A percentile compares a stretch with the other conserved stretches of the same genome.
These are phyloP conservation scores for Anagrus nilaparvatae DNA, from an alignment of 1,140 invertebrate genomes.

Conservation along the genomic window DNA sequence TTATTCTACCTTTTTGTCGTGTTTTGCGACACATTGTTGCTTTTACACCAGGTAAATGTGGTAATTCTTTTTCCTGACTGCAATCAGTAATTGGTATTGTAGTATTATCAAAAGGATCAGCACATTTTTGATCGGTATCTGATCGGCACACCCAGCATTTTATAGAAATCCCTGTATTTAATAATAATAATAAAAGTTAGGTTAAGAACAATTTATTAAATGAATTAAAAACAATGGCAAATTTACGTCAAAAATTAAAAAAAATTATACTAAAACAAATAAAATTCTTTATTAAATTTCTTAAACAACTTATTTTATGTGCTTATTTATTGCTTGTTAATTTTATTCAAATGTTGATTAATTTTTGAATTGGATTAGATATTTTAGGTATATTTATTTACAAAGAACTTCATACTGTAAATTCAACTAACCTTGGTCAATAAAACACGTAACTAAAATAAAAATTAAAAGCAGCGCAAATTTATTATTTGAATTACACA, in stretches of 20 bases:
- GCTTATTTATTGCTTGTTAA: neutral
- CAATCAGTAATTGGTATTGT: constrained; percentile 82
- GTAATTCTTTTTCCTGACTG: constrained; percentile 50
- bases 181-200: constrained; percentile 1
- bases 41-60: constrained; percentile 57
- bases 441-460: constrained; percentile 8
- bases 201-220: neutral
- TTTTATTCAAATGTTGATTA: constrained; percentile 9
- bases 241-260: neutral
- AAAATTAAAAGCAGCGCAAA: constrained; percentile 1
- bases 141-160: constrained; percentile 91
- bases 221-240: neutral
- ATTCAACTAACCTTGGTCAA: constrained; percentile 11
- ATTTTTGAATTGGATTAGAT: constrained; percentile 8
- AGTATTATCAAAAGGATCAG: constrained; percentile 86
- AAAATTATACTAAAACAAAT: neutral
- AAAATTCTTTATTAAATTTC: neutral
- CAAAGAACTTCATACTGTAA: neutral
- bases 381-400: constrained; percentile 6
- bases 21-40: constrained; percentile 89
- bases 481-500: constrained; percentile 4
- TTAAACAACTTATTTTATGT: neutral
- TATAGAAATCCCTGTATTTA: constrained; percentile 51
- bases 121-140: constrained; percentile 79
- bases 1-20: constrained; percentile 69